Evolutionary conservation across 2,797 vertebrate genomes (phyloP), one percentile per base, ranked within the genome.

Genomic region (Alosa sapidissima): DNA sequence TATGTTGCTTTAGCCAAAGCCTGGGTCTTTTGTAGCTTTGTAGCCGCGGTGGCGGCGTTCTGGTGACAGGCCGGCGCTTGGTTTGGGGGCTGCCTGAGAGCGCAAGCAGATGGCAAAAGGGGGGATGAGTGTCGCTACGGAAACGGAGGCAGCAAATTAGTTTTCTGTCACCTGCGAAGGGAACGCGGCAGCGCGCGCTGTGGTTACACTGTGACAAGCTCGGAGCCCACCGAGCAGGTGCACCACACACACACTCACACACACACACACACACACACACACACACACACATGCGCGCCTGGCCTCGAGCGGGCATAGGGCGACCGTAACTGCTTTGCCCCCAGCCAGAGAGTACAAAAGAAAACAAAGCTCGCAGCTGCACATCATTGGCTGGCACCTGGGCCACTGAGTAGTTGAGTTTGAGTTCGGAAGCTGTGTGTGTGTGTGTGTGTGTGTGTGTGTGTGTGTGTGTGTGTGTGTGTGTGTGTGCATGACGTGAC

Each of bases 211-310:
- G 19, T 78, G 14, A 16, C 21, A n/a, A 78, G 72, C 41, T 78
- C 8, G 41, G 8, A 78, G 41, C 65, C 33, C 28, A 72, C 65
- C 65, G 28, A 72, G 11, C 72, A 78, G 72, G 72, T 47, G 72
- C 72, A 78, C 41, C 36, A 36, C 16, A 41, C 62, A 28, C 8
- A 24, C 24, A 24, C 21, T 6, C 21, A 2, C 19, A 72, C 28
- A 72, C 68, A 75, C 68, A 75, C 68, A 78, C 41, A 45, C 72
- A 78, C 72, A 78, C 72, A 78, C 36, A 78, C 72, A 78, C 72
- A 78, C 72, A 78, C 36, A 78, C 36, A 78, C 36, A 78, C 1
- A 47, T 2, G 6, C 21, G n/a, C 3, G 0, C 36, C 16, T 78
- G 36, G 36, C 72, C 68, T 45, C 14, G 3, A 41, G 68, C 33